Base-by-base conservation (phyloP, 2,888 invertebrate genomes). In the Lathronympha strigana region DNA sequence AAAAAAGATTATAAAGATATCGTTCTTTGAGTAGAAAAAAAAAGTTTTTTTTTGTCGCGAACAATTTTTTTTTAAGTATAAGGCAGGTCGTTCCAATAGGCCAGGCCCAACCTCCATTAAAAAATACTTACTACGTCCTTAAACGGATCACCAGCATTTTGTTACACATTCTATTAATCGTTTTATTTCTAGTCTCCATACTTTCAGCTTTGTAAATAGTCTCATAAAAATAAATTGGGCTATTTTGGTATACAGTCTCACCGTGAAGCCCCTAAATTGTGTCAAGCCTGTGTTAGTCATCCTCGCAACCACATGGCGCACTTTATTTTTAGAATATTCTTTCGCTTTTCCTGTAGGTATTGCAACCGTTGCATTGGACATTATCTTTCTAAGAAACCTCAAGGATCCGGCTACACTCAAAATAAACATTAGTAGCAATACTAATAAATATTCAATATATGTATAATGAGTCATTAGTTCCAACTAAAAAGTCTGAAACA, bases 391-490 rank as follows among this genome's bases (percentile, higher is more conserved):
- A 33, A 66, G 70, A 68, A 70, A 36, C 17, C 28, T 43, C 62
- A 62, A 28, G 47, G 55, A 63, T 25, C 61, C 66, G 61, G 62
- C 49, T 57, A 31, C 38, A 47, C 60, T 62, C 38, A 28, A 66
- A 60, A 53, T 61, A 47, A 63, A 63, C 57, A 63, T 50, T 66
- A 57, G 54, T 43, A 49, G 40, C 28, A 63, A 66, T 67, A 54
- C 54, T 61, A 66, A 71, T 67, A 64, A 68, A 70, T 63, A 72
- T 69, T 64, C 64, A 70, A 66, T 68, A 67, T 60, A 58, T 60
- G 23, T 54, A 45, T 55, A 53, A 68, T 72, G 72, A 72, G 61
- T 73, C 73, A 73, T 36, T 61, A 47, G 55, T 67, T 67, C 60
- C 58, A 62, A 71, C 69, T 68, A 68, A 69, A 58, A 61, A 63